Percentiles rank a stretch among this genome's conserved stretches.
Conservation (phyloP, 2,888 invertebrate genomes). For the Drosophila affinis region DNA sequence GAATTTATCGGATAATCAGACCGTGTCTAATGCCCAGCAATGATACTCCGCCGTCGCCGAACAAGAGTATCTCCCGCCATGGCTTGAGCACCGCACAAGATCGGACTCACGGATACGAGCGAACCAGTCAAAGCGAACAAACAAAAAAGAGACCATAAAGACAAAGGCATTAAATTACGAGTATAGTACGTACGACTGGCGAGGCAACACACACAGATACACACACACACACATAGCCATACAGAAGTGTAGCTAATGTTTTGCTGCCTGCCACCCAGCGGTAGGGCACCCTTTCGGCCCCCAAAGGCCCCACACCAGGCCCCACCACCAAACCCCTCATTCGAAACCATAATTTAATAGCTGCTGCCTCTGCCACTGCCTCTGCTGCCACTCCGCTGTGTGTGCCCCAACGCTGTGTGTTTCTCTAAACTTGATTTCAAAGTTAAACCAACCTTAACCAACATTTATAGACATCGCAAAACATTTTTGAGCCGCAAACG, state of each 20-base stretch:
- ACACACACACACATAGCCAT: conserved; percentile 26
- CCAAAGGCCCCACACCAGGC: neutral
- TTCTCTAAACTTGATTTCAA: conserved; percentile 73
- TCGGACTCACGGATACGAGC: conserved; percentile 51
- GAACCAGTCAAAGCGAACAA: neutral
- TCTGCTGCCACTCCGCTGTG: neutral
- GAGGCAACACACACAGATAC: conserved; percentile 17
- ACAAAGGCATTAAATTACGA: conserved; percentile 71
- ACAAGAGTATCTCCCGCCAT: neutral
- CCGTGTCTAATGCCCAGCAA: conserved; percentile 72
- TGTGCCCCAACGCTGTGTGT: conserved; percentile 34
- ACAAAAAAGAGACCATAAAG: conserved; percentile 41
- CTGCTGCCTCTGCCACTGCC: conserved; percentile 3
- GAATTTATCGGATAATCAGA: conserved; percentile 76
- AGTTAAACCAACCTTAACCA: conserved; percentile 76
- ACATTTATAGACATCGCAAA: conserved; percentile 69
- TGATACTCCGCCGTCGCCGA: conserved; percentile 48
- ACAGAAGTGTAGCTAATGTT: conserved; percentile 43
- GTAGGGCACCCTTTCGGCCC: neutral
- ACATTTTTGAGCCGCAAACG: conserved; percentile 53
- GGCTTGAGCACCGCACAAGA: conserved; percentile 14
- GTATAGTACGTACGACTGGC: conserved; percentile 17
- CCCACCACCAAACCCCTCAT: conserved; percentile 22
- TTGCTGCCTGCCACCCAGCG: conserved; percentile 25
- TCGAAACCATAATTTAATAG: conserved; percentile 49